Percentiles rank a stretch among this genome's conserved stretches.
Conservation (phyloP, 2,113 vertebrate genomes). For the Penelope pileata region DNA sequence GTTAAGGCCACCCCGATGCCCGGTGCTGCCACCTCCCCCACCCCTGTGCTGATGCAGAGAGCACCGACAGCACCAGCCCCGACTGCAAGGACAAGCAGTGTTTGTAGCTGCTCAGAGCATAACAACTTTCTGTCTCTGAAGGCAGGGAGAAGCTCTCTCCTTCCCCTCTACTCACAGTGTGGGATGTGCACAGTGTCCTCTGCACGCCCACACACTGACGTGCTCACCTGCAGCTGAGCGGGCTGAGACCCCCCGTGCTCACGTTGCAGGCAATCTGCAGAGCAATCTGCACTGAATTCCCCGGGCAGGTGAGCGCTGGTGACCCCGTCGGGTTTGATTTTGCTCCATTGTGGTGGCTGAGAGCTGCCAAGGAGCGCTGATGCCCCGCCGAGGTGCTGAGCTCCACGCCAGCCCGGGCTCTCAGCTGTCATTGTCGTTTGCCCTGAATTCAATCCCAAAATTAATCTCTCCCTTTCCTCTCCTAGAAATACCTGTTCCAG, state of each 20-base stretch:
- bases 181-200: background rate
- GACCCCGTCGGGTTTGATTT: background rate
- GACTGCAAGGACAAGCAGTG: background rate
- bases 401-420: background rate
- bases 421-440: no score
- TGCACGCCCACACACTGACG: accelerated
- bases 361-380: background rate
- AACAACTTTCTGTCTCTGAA: background rate
- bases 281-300: background rate
- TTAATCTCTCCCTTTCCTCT: background rate
- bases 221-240: accelerated
- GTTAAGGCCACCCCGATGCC: background rate
- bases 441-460: background rate
- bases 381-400: accelerated
- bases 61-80: background rate
- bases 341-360: background rate
- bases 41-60: accelerated
- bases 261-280: background rate
- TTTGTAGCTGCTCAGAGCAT: accelerated
- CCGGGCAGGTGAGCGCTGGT: accelerated
- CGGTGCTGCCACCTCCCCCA: accelerated
- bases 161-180: accelerated
- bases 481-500: background rate
- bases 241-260: background rate
- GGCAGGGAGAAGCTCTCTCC: accelerated